phyloP scores from a whole-genome alignment of 2,888 invertebrate genomes.

The Alsophila aescularia region DNA sequence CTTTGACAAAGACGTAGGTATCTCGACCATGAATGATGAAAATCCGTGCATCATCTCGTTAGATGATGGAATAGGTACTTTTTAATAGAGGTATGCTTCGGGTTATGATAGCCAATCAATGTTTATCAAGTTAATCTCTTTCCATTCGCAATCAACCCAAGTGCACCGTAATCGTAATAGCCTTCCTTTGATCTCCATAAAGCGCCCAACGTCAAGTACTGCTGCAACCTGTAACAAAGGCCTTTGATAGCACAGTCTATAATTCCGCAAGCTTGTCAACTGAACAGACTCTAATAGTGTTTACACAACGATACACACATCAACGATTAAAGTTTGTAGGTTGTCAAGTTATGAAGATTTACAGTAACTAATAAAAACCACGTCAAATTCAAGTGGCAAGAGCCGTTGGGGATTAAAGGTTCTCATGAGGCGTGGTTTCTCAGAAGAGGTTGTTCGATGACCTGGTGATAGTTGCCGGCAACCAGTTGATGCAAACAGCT shows the following conservation, averaged over 20 bases:
- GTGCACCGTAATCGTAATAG: not conserved
- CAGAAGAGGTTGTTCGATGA: no score
- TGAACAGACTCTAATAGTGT: slow-evolving; percentile 3
- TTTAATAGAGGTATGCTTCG: not conserved
- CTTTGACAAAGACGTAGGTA: no score
- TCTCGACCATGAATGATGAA: no score
- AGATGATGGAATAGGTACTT: not conserved
- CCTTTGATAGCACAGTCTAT: slow-evolving; percentile 14
- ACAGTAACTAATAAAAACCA: not conserved
- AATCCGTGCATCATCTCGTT: no score
- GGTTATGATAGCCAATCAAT: not conserved
- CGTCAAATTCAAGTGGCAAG: no score
- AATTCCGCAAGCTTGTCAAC: slow-evolving; percentile 11
- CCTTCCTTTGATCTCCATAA: not conserved
- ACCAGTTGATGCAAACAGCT: no score
- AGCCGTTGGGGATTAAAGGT: no score
- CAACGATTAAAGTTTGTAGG: not conserved
- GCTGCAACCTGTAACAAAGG: slow-evolving; percentile 1
- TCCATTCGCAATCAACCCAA: not conserved
- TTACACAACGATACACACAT: not conserved
- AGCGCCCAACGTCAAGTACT: not conserved
- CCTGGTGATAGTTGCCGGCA: no score
- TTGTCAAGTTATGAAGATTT: not conserved
- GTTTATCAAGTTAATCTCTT: not conserved
- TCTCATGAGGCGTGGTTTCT: no score